Evolutionary conservation across 1,140 invertebrate genomes (phyloP).

Genomic region (Caerostris extrusa): DNA sequence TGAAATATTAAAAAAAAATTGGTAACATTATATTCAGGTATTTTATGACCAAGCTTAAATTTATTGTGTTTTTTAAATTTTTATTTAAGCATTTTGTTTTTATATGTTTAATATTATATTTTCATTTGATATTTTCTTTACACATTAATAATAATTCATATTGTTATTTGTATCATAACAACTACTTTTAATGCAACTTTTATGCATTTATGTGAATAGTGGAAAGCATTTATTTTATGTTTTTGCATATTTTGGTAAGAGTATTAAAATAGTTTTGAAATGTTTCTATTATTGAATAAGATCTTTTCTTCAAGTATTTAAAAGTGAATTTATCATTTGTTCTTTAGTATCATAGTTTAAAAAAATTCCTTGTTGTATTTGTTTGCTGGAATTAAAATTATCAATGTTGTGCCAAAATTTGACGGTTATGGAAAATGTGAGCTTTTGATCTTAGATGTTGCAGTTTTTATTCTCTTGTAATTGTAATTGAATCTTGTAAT

Average conservation of each 20-base stretch:
- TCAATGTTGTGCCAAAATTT: conserved; percentile 5
- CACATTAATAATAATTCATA: no score
- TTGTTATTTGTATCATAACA: no score
- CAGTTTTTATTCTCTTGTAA: not conserved
- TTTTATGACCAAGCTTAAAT: no score
- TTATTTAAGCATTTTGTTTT: no score
- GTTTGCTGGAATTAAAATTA: not conserved
- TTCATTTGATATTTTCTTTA: no score
- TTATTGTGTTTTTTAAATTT: no score
- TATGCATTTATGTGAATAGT: not conserved
- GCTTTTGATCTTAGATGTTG: not conserved
- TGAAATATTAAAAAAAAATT: no score
- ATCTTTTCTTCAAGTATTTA: not conserved
- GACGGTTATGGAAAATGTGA: not conserved
- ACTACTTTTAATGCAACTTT: not conserved
- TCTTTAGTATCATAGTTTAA: no score
- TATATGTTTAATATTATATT: no score
- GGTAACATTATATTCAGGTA: no score
- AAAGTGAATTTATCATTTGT: no score
- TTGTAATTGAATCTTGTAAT: no score
- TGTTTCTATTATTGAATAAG: not conserved
- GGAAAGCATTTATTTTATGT: not conserved
- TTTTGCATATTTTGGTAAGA: not conserved
- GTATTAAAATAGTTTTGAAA: not conserved
- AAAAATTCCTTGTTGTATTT: not conserved